Percentiles rank a stretch among this genome's conserved stretches.
Conservation (phyloP, 2,797 vertebrate species). For the Pangasius djambal region DNA sequence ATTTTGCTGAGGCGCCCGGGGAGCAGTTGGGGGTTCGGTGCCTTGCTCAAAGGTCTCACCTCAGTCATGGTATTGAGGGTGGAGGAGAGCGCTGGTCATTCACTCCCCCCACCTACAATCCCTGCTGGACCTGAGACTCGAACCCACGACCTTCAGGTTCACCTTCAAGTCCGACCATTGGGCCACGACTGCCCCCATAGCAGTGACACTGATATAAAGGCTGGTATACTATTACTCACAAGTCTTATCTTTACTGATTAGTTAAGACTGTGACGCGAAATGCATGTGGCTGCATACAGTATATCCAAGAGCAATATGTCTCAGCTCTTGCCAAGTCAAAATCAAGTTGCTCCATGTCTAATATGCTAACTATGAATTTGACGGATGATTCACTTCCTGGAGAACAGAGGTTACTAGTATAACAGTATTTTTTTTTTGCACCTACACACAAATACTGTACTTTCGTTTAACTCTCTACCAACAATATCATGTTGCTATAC, state of each 20-base stretch:
- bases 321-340: not conserved
- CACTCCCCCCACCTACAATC: too few relatives aligned
- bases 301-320: not conserved
- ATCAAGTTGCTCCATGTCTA: not conserved
- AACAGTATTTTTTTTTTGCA: not conserved
- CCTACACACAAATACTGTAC: not conserved
- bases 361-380: not conserved
- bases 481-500: not conserved
- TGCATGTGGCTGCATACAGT: not conserved
- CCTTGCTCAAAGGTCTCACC: too few relatives aligned
- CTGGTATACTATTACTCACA: not conserved
- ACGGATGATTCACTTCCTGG: not conserved
- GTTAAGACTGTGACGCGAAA: not conserved
- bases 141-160: too few relatives aligned
- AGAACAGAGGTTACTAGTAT: not conserved
- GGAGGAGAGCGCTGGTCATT: too few relatives aligned
- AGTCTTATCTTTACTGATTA: constrained; percentile 12
- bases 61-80: too few relatives aligned
- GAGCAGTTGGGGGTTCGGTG: too few relatives aligned
- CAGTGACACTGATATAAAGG: too few relatives aligned
- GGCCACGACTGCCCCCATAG: too few relatives aligned
- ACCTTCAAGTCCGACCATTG: too few relatives aligned
- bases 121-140: too few relatives aligned
- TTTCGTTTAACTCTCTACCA: not conserved
- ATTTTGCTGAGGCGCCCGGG: too few relatives aligned